Evolutionary conservation across 2,113 vertebrate genomes (phyloP), one percentile per base, ranked within the genome.

Genomic region (Silurus meridionalis): DNA sequence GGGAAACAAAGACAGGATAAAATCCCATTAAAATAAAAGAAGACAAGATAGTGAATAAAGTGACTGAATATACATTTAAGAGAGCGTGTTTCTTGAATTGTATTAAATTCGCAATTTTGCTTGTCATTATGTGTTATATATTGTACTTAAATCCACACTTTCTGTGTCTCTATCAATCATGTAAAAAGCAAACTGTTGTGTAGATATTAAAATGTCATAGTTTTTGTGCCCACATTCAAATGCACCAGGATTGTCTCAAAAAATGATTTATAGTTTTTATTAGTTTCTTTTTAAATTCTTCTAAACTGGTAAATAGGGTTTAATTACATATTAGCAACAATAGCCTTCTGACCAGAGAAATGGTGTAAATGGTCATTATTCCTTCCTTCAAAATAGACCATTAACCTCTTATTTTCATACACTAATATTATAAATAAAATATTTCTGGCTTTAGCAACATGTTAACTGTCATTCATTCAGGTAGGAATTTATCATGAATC

Each of bases 1-100:
- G 74, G 89, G 66, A 87, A 86, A 53, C 8, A 88, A 85, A 87
- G 52, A n/a, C 8, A 81, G 2, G 77, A 60, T 11, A 60, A 80
- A 80, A 23, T 0, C 0, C 4, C 13, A 28, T 60, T 80, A 5
- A 81, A n/a, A 48, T 6, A 84, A 37, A 46, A 46, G 23, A 48
- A 8, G 25, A 28, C 3, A 21, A 72, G 19, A 1, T 48, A 9
- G 7, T 72, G 69, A 72, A 72, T 72, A 48, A 72, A 72, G 3
- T 7, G 17, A 21, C 17, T 48, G 67, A 46, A 69, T 37, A 69
- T 2, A 15, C 8, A 71, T 14, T 11, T 67, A 67, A 67, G 14
- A 11, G 4, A 67, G 25, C 15, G 14, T 37, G 37, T 37, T 37
- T 37, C 37, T 37, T 37, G 37, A 37, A 37, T 37, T 37, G 37